Evolutionary conservation across 2,888 invertebrate species (phyloP), one percentile per base, ranked within the genome.

Genomic region (Lacanobia oleracea): DNA sequence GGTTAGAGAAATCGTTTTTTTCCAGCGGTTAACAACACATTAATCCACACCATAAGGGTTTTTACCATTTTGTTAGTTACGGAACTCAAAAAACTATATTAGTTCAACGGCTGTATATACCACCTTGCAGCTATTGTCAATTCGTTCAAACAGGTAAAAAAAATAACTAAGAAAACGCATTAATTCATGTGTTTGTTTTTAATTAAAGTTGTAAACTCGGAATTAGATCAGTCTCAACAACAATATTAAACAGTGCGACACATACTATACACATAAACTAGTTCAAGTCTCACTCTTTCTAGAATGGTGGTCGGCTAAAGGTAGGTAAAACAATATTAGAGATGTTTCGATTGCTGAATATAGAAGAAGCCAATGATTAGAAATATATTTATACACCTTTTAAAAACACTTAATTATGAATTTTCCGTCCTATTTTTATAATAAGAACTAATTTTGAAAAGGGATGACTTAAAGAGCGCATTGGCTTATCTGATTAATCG

Each of bases 321-420:
- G 81, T 81, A 63, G 81, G 81, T 81, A 50, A 63, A 66, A 54
- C 9, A 37, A 23, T n/a, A 69, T 64, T 67, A 77, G 81, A 75
- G 60, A 80, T 75, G 77, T 61, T 51, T 61, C 80, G 77, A 77
- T 80, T 60, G 12, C 16, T 12, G 16, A 16, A 10, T n/a, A 12
- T 45, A 23, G 8, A 56, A 77, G 27, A 37, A 51, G 70, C 33
- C 54, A 70, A 50, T 69, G 5, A 23, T n/a, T 23, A 7, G 3
- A 27, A 27, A 21, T 40, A 6, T 12, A 51, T 57, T 33, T 12
- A 23, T 18, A 7, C 0, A 21, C 18, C 16, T 1, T 23, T 50
- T 14, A 48, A 1, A 45, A 33, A 18, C 18, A 48, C 66, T 37
- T 9, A n/a, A 45, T 33, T 43, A 27, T 37, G 21, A 18, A 0